Base-by-base conservation (phyloP, 2,113 vertebrate species). In the Otis tarda region DNA sequence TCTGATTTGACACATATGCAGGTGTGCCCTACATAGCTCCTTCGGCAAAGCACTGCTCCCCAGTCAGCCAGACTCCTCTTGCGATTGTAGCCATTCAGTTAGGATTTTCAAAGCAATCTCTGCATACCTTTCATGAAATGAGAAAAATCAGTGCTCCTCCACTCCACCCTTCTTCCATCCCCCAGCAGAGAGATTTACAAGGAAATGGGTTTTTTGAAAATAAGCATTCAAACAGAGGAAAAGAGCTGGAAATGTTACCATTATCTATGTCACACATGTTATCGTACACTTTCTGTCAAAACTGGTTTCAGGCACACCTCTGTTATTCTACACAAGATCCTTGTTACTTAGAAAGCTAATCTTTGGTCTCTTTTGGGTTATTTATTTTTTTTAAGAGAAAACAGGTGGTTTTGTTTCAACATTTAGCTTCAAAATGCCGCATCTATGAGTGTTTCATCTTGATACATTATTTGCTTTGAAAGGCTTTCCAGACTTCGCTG, bases 201-300 rank as follows among this genome's bases (percentile, higher is more conserved):
- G 9, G 39, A 84, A 75, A 67, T 1, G 8, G 17, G 6, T 27
- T n/a, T 59, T 63, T 52, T 16, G 27, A 70, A 68, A 63, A 18
- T 21, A 73, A 43, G 3, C 15, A 18, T 57, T 71, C 15, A 68
- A 61, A 49, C 12, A 43, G 49, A 31, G 4, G 2, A 76, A 49
- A 70, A 81, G 19, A 4, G 8, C 60, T 81, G 15, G 25, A 56
- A 93, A 63, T 15, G 5, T 56, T 83, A 63, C 56, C 0, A 0
- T 20, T 20, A 3, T 33, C 23, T 87, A 8, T 39, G 35, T 63
- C 24, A 83, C 31, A 49, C 14, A 1, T 3, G 3, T 78, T 77
- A 70, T 18, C 0, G 0, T 79, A 68, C 2, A 12, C 18, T 78
- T 82, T 1, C 57, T 0, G 2, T 63, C 77, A 57, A 25, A 47